A percentile compares a stretch with the other conserved stretches of the same genome.
Conservation (phyloP, 2,113 vertebrate species). For the Pelvicachromis taeniatus region DNA sequence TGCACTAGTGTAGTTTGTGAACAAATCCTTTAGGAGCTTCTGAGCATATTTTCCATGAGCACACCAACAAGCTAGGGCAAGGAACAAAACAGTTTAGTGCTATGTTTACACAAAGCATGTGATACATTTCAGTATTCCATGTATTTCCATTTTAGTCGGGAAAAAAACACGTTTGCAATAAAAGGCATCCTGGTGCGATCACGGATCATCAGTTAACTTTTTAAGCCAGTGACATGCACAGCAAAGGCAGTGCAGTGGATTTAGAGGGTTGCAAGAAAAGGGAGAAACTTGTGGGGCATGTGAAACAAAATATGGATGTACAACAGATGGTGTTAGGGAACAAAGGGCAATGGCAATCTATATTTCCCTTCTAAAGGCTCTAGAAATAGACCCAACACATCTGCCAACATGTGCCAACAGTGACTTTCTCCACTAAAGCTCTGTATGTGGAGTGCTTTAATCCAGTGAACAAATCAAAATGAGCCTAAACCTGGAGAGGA, state of each 20-base stretch:
- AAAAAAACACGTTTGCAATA: neutral
- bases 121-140: neutral
- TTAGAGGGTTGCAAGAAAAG: neutral
- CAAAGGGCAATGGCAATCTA: neutral
- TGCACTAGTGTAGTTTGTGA: slow-evolving; percentile 83
- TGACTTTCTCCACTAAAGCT: neutral
- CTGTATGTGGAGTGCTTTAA: neutral
- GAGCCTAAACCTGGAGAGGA: neutral
- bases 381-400: slow-evolving; percentile 36
- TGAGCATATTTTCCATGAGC: slow-evolving; percentile 79
- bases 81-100: neutral
- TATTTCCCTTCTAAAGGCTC: slow-evolving; percentile 21
- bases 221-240: neutral
- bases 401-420: slow-evolving; percentile 15
- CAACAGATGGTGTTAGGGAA: slow-evolving; percentile 44
- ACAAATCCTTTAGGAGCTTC: slow-evolving; percentile 83
- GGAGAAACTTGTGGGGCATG: neutral
- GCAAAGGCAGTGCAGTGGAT: neutral
- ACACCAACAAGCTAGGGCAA: slow-evolving; percentile 67
- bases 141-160: neutral
- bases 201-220: neutral
- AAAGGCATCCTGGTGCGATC: neutral
- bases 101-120: neutral
- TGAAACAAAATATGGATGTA: neutral
- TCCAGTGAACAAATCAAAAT: neutral